A percentile compares a stretch with the other conserved stretches of the same genome.
Conservation (phyloP, 2,113 vertebrate genomes). For the Salvelinus sp. region DNA sequence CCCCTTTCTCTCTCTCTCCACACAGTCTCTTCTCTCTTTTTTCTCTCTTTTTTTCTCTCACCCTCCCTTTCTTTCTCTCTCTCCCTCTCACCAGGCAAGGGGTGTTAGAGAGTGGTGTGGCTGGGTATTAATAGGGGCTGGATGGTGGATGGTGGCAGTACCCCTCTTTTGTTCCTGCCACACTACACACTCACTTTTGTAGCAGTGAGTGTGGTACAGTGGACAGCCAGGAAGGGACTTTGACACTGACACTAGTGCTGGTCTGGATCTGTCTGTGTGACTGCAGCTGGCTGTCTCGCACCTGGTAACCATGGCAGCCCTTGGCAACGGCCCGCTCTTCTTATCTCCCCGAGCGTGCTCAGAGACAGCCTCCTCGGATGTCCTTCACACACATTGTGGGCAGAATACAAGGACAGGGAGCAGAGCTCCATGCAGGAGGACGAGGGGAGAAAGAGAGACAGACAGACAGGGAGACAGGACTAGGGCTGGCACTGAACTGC, state of each 20-base stretch:
- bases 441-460: background rate
- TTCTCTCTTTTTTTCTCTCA: background rate
- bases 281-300: slow-evolving; percentile 66
- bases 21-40: too few relatives aligned
- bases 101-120: background rate
- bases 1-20: too few relatives aligned
- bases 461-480: background rate
- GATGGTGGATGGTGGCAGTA: too few relatives aligned
- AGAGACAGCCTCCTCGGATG: slow-evolving; percentile 50
- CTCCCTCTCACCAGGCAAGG: too few relatives aligned
- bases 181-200: slow-evolving; percentile 35
- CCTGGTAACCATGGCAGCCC: slow-evolving; percentile 74
- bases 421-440: background rate
- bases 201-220: slow-evolving; percentile 43
- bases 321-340: slow-evolving; percentile 60
- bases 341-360: slow-evolving; percentile 18
- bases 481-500: background rate
- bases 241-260: slow-evolving; percentile 33
- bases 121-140: background rate
- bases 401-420: slow-evolving; percentile 37
- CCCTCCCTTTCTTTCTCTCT: too few relatives aligned
- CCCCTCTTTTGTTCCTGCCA: background rate
- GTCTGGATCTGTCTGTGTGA: too few relatives aligned
- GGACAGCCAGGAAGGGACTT: slow-evolving; percentile 49
- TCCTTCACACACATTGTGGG: slow-evolving; percentile 62